Base-by-base conservation (phyloP, 2,113 vertebrate species). In the Pluvialis apricaria region DNA sequence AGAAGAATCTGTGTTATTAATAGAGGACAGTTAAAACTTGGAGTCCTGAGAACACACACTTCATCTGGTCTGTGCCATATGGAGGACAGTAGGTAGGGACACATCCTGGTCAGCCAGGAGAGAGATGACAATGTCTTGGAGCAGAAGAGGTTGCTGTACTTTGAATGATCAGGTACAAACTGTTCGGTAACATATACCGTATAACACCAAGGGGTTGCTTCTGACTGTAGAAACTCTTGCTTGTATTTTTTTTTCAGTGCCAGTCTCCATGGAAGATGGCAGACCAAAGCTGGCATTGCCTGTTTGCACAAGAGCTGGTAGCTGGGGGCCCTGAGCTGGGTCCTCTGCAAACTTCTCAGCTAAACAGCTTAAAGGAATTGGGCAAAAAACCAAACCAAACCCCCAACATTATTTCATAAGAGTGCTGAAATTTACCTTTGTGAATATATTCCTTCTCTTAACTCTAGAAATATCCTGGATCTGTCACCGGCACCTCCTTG, bases 1-100 rank as follows among this genome's bases (percentile, higher is more conserved):
- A 70, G 69, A 92, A 85, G 45, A 87, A 90, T 86, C 78, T 70
- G 52, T 88, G 49, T 94, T 94, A 95, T 96, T 96, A 96, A 87
- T 87, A 91, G 81, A 94, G 86, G 89, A 54, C 86, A 91, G 86
- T 79, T 91, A 94, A 89, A 96, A 87, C 36, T 84, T 88, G 71
- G 65, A 92, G 72, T 88, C 77, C 83, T 89, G 70, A 71, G 88
- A 88, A 32, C 49, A 60, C 42, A 47, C 5, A 16, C 17, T 84
- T 86, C 38, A 64, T 69, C 70, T 88, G 68, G 21, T 75, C 57
- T 71, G 36, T 69, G 62, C 49, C 65, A 52, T 79, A 54, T 45
- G 66, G 81, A 89, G 42, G 40, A 10, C 4, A 4, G 42, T 42
- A 70, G 52, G 42, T 29, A 88, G 47, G n/a, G 40, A 61, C 15